Base-by-base conservation (phyloP, 2,797 vertebrate genomes). In the Aplochiton taeniatus region DNA sequence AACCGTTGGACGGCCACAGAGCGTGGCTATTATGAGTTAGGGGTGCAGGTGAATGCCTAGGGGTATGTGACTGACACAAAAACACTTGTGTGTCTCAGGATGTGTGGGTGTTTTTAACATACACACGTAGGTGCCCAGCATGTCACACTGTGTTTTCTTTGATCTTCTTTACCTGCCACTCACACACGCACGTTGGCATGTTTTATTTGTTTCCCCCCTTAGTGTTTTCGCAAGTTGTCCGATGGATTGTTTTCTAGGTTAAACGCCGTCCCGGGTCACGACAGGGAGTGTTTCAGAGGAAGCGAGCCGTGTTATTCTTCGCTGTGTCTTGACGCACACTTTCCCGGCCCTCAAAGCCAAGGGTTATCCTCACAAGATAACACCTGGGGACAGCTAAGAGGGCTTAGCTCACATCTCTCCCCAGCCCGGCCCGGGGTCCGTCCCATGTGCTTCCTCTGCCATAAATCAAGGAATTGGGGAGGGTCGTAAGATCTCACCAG, bases 281-380 rank as follows among this genome's bases (percentile, higher is more conserved):
- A 52, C 68, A 1, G 81, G 75, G 74, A 47, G 73, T 83, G 80
- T 79, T 80, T 73, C 11, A 62, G 48, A 85, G 83, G 80, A 89
- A 87, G 78, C 57, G 65, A 73, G 67, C 69, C 70, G 0, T 77
- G 82, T 78, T 83, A 52, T 76, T 72, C 74, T 85, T 82, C 74
- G 68, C 69, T 74, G 72, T 11, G 73, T 68, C 77, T 74, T 69
- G 75, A 69, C 56, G 61, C 65, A 64, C 16, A 74, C 76, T 79
- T 80, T 70, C 75, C 61, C 48, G 65, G 65, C 79, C 74, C 68
- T 77, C 62, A 63, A 51, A 80, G 65, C 56, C 53, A 72, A 44
- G 70, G 65, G 69, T 87, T 80, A 83, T 83, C 81, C 49, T 59
- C 75, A 54, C 66, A 65, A 7, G 41, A 63, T 52, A 53, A 41